Base-by-base conservation (phyloP, 2,888 invertebrate genomes). In the Ypsolopha sequella region DNA sequence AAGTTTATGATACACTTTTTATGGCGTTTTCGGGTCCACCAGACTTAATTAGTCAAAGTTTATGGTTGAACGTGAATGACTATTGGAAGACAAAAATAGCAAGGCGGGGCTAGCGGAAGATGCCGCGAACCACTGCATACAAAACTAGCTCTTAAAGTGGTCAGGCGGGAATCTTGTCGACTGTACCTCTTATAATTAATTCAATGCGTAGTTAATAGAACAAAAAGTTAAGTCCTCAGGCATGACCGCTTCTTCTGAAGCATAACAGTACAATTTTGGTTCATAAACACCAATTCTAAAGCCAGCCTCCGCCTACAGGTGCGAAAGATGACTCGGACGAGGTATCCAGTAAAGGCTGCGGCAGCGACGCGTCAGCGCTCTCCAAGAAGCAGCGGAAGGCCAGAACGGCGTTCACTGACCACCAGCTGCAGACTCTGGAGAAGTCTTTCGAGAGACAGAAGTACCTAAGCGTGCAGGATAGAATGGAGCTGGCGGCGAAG, bases 341-440 rank as follows among this genome's bases (percentile, higher is more conserved):
- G 62, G 90, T 91, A 53, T 90, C 89, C 51, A 88, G 88, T 84
- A 85, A 85, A 60, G 78, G 86, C 53, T 85, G 86, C 55, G 77
- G 81, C 0, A 69, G 86, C 64, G 82, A 85, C 60, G 73, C 84
- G 11, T 68, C 85, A 35, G 73, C 67, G 6, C 87, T 94, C 60
- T 92, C 92, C 66, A 98, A 98, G 89, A 98, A 98, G 80, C 97
- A 98, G 70, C 88, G 98, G 58, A 98, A 98, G 86, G 98, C 98
- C 45, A 88, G 98, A 55, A 98, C 98, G 33, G 99, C 99, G 44
- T 99, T 99, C 89, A 99, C 99, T 44, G 99, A 99, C 87, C 95
- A 98, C 76, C 98, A 99, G 78, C 90, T 98, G 56, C 96, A 96
- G 75, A 97, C 97, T 14, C 84, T 99, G 69, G 98, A 99, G 87